Evolutionary conservation across 1,140 invertebrate genomes (phyloP).

Genomic region (Zaprionus vittiger): DNA sequence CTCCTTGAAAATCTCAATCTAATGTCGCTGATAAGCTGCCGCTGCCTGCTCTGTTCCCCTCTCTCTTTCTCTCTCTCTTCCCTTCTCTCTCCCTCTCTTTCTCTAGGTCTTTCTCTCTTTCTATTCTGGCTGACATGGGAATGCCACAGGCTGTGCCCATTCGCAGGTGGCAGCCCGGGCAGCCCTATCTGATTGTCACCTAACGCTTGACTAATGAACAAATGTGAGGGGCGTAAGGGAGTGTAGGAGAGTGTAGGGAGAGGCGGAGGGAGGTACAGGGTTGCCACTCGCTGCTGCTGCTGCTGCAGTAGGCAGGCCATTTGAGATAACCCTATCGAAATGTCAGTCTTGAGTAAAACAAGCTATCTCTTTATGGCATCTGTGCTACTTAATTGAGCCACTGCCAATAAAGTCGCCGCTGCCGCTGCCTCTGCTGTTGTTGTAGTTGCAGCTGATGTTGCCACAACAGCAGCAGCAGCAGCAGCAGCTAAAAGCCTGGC

Average conservation of each 20-base stretch:
- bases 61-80: background rate
- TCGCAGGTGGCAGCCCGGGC: slow-evolving; percentile 32
- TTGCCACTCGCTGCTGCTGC: background rate
- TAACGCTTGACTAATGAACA: slow-evolving; percentile 80
- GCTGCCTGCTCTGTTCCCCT: slow-evolving; percentile 41
- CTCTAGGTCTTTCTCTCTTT: background rate
- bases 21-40: slow-evolving; percentile 46
- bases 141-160: slow-evolving; percentile 60
- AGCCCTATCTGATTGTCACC: slow-evolving; percentile 75
- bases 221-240: slow-evolving; percentile 24
- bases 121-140: slow-evolving; percentile 48
- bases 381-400: slow-evolving; percentile 73
- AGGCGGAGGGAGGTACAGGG: background rate
- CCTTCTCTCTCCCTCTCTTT: background rate
- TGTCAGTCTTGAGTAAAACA: slow-evolving; percentile 55
- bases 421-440: background rate
- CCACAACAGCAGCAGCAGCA: background rate
- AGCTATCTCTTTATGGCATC: slow-evolving; percentile 68
- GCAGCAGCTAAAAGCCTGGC: slow-evolving; percentile 13
- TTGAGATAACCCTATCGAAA: slow-evolving; percentile 66
- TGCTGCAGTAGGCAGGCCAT: slow-evolving; percentile 51
- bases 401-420: slow-evolving; percentile 30
- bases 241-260: too few relatives aligned
- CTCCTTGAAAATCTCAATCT: slow-evolving; percentile 40
- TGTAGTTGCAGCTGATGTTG: background rate